Conservation (phyloP, 2,113 vertebrate species). For the Nanger granti region DNA sequence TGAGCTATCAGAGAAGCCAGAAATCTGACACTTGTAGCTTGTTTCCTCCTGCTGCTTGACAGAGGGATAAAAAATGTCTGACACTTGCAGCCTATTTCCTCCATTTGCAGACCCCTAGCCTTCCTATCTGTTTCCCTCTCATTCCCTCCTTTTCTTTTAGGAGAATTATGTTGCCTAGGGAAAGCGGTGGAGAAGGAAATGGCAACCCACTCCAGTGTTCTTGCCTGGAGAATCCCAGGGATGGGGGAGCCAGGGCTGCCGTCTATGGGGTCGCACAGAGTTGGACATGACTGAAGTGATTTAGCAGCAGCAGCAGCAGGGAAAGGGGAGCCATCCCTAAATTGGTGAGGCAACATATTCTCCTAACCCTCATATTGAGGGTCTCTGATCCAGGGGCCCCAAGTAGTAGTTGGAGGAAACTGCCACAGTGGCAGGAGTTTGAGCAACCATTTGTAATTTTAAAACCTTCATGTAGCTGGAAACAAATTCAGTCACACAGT, state of each 20-base stretch:
- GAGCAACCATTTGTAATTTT: not conserved
- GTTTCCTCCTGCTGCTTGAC: not conserved
- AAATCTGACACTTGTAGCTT: not conserved
- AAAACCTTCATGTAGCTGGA: not conserved
- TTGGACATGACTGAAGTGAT: no score
- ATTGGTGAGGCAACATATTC: not conserved
- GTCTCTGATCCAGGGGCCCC: not conserved
- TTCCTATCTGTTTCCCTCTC: not conserved
- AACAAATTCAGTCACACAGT: not conserved
- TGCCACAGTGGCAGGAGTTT: not conserved
- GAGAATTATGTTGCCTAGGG: not conserved
- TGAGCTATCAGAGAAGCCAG: not conserved
- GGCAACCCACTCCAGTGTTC: no score
- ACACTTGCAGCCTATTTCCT: not conserved
- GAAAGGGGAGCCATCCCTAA: not conserved
- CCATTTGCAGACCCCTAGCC: not conserved
- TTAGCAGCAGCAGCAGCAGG: not conserved
- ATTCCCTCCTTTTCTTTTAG: not conserved
- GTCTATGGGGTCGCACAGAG: no score
- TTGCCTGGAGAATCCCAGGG: no score
- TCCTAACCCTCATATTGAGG: not conserved
- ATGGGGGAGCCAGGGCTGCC: no score
- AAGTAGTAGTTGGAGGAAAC: not conserved
- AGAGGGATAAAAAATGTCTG: not conserved
- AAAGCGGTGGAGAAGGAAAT: not conserved